These are phyloP conservation scores for Lytechinus variegatus DNA, from an alignment of 35 echinoderm and acorn worm species.

Conservation along the genomic window DNA sequence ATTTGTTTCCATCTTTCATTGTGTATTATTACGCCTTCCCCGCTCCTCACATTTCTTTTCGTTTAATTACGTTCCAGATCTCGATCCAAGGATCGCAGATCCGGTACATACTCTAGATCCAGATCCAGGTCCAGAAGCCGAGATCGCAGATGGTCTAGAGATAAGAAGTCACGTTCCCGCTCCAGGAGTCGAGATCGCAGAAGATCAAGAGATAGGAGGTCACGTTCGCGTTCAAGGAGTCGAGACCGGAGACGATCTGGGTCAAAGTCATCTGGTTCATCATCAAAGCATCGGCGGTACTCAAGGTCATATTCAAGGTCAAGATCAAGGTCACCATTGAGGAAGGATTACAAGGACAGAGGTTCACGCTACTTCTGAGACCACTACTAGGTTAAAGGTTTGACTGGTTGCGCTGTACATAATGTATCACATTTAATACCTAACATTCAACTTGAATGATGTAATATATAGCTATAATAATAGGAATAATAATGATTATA, in stretches of 20 bases:
- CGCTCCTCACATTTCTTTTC: neutral
- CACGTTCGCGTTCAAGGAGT: constrained; percentile 1
- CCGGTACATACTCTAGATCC: constrained; percentile 21
- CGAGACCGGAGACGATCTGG: neutral
- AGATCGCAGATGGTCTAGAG: neutral
- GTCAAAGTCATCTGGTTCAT: neutral
- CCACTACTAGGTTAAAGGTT: constrained; percentile 38
- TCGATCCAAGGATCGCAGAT: constrained; percentile 35
- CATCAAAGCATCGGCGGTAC: neutral
- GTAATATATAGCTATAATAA: neutral
- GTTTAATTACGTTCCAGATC: constrained; percentile 26
- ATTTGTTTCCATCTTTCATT: neutral
- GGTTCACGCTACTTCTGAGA: neutral
- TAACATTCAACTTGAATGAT: neutral
- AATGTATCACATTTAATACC: constrained; percentile 36
- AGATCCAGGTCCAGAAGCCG: constrained; percentile 1
- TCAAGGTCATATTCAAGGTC: constrained; percentile 30
- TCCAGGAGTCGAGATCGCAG: neutral
- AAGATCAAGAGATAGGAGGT: neutral
- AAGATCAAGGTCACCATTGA: neutral
- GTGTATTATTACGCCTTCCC: neutral
- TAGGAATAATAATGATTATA: no score
- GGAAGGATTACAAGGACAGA: neutral
- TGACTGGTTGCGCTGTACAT: constrained; percentile 43
- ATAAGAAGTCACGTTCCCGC: neutral